These are phyloP conservation scores for Eulemur mongoz DNA, from an alignment of 2,797 vertebrate species.

Conservation along the genomic window DNA sequence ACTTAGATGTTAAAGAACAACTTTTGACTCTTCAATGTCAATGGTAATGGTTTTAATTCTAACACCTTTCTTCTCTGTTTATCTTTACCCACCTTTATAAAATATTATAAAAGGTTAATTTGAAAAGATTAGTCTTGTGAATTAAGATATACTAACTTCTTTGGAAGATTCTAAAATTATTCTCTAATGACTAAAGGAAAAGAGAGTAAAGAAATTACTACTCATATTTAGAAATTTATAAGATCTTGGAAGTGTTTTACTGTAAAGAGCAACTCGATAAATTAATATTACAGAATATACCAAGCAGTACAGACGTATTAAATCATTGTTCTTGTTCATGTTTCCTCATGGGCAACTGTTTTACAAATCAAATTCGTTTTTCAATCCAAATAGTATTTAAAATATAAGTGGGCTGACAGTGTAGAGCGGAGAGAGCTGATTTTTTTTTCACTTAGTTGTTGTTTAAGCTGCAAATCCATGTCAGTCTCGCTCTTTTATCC, in stretches of 20 bases:
- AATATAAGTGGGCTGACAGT: slow-evolving; percentile 39
- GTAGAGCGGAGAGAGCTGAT: not conserved
- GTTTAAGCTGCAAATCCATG: slow-evolving; percentile 60
- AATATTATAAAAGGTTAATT: not conserved
- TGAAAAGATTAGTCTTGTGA: slow-evolving; percentile 1
- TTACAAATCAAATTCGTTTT: slow-evolving; percentile 53
- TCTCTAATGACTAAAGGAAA: not conserved
- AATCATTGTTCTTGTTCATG: not conserved
- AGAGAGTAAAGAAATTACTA: not conserved
- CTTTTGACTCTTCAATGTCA: not conserved
- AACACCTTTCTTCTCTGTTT: not conserved
- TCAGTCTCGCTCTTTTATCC: slow-evolving; percentile 63
- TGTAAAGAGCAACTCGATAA: not conserved
- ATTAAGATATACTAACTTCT: not conserved
- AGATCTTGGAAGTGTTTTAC: not conserved
- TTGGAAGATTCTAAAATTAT: not conserved
- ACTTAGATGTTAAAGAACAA: slow-evolving; percentile 17
- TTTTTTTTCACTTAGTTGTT: slow-evolving; percentile 59
- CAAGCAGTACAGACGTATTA: not conserved
- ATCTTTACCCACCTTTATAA: not conserved
- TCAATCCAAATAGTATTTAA: slow-evolving; percentile 49
- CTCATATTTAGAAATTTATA: not conserved
- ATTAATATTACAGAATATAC: not conserved
- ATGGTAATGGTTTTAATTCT: not conserved
- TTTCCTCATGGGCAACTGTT: slow-evolving; percentile 23